Conservation (phyloP, 1,140 invertebrate genomes). For the Pogonomyrmex californicus region DNA sequence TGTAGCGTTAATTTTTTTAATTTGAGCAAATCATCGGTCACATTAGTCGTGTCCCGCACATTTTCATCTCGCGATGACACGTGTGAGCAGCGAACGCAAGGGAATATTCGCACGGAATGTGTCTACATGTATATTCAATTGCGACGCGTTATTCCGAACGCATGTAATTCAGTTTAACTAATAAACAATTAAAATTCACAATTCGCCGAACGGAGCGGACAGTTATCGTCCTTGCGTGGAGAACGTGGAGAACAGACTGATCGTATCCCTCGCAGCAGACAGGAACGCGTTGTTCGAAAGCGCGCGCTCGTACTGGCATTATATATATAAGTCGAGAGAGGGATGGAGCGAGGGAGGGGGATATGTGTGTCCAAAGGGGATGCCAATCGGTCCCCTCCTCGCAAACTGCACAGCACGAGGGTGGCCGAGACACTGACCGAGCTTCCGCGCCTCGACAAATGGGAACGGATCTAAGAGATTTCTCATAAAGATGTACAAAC, state of each 20-base stretch:
- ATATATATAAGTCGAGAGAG: constrained; percentile 62
- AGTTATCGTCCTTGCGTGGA: constrained; percentile 72
- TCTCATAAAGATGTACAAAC: not conserved
- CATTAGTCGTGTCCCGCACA: not conserved
- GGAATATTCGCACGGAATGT: not conserved
- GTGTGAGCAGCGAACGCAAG: not conserved
- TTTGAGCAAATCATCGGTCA: constrained; percentile 33
- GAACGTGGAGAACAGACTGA: constrained; percentile 78
- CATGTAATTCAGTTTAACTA: not conserved
- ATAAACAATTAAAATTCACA: constrained; percentile 31
- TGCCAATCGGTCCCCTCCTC: constrained; percentile 72
- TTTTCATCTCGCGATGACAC: constrained; percentile 17
- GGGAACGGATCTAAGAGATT: constrained; percentile 52
- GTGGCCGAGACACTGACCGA: constrained; percentile 78
- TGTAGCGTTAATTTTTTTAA: not conserved
- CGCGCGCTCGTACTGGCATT: constrained; percentile 76
- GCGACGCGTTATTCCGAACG: not conserved
- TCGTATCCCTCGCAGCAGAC: constrained; percentile 67
- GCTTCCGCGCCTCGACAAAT: constrained; percentile 61
- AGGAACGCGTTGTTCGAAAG: constrained; percentile 76
- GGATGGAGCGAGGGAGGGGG: constrained; percentile 37
- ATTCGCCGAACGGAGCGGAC: constrained; percentile 53
- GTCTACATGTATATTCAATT: not conserved
- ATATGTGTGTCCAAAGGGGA: constrained; percentile 69
- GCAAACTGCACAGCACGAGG: constrained; percentile 70